These are phyloP conservation scores for Drosophila aldrichi DNA, from an alignment of 2,888 invertebrate genomes.

Conservation along the genomic window DNA sequence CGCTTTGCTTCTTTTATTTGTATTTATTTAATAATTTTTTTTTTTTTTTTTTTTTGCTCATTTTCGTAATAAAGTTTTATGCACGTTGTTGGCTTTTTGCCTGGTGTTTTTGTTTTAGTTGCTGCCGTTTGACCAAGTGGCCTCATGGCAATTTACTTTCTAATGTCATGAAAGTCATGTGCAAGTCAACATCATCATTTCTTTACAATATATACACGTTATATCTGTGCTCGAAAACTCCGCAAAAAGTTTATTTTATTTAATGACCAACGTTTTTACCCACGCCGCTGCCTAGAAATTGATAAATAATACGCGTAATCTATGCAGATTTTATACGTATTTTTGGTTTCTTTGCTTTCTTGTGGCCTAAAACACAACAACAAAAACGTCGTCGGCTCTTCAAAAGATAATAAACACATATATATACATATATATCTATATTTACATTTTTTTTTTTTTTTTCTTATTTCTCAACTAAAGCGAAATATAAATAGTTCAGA, in stretches of 20 bases:
- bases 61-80: conserved; percentile 71
- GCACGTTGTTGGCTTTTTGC: conserved; percentile 47
- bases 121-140: conserved; percentile 75
- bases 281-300: conserved; percentile 53
- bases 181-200: conserved; percentile 69
- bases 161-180: conserved; percentile 80
- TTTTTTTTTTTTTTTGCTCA: conserved; percentile 24
- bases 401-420: conserved; percentile 48
- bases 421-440: not conserved
- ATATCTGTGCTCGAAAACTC: conserved; percentile 8
- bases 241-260: conserved; percentile 49
- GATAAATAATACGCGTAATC: conserved; percentile 60
- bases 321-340: conserved; percentile 52
- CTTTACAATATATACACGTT: conserved; percentile 26
- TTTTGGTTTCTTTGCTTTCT: conserved; percentile 12
- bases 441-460: not conserved
- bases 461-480: conserved; percentile 11
- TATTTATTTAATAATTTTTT: conserved; percentile 10
- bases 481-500: conserved; percentile 12
- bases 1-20: conserved; percentile 16
- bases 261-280: conserved; percentile 57
- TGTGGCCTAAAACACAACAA: conserved; percentile 16
- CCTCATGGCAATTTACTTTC: conserved; percentile 80
- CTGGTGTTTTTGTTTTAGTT: conserved; percentile 44
- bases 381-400: conserved; percentile 47